phyloP scores from a whole-genome alignment of 2,797 vertebrate species.

The Phyllotis vaccarum region DNA sequence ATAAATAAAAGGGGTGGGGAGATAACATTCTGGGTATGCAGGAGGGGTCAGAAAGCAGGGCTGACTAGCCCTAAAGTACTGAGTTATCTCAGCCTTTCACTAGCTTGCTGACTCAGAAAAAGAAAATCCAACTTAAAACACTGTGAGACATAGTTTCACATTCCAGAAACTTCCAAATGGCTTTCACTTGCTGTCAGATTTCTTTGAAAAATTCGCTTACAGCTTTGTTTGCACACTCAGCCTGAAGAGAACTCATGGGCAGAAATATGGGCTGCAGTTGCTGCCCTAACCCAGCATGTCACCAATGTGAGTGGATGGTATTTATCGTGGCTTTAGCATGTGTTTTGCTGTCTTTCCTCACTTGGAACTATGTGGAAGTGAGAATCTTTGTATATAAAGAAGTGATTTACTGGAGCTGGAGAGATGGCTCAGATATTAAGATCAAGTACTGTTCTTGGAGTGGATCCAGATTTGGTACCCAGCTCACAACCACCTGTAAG shows the following conservation, averaged over 20 bases:
- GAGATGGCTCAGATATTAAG: neutral
- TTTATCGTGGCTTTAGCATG: neutral
- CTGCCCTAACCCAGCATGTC: fast-evolving
- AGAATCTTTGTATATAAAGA: neutral
- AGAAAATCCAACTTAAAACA: neutral
- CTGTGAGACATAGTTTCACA: neutral
- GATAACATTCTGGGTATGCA: fast-evolving
- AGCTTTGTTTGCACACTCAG: neutral
- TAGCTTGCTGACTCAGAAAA: conserved; percentile 17
- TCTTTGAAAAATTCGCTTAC: neutral
- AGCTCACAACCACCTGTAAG: neutral
- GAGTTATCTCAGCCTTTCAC: neutral
- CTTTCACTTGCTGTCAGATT: neutral
- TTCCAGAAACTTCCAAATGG: neutral
- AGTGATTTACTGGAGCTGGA: neutral
- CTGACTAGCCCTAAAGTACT: neutral
- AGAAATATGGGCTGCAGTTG: fast-evolving
- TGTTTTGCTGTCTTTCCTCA: neutral
- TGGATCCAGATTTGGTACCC: too few relatives aligned
- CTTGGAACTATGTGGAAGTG: neutral
- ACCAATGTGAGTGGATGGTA: too few relatives aligned
- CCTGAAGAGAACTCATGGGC: neutral
- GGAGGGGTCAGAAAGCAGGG: neutral
- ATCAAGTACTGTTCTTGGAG: neutral
- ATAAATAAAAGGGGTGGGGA: neutral